phyloP scores from a whole-genome alignment of 2,797 vertebrate species.

The Megaceryle alcyon region DNA sequence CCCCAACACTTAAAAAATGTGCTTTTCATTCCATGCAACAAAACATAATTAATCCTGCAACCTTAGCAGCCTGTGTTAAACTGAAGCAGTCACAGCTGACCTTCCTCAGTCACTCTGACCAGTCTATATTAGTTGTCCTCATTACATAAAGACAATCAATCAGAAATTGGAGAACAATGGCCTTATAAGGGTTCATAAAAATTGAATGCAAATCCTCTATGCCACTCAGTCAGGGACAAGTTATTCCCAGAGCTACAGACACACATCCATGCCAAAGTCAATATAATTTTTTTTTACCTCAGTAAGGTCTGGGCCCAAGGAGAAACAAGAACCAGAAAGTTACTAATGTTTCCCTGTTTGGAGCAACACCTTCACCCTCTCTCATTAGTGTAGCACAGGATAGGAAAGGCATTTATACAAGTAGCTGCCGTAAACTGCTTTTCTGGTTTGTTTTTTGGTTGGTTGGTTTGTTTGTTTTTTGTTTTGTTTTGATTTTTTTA shows the following conservation, averaged over 20 bases:
- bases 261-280: background rate
- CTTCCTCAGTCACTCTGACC: constrained; percentile 48
- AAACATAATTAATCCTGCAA: constrained; percentile 5
- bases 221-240: background rate
- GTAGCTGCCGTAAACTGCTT: background rate
- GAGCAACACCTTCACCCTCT: background rate
- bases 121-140: constrained; percentile 27
- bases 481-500: no score
- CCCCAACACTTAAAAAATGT: background rate
- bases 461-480: no score
- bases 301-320: background rate
- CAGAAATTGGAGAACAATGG: constrained; percentile 53
- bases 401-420: background rate
- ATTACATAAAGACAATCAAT: constrained; percentile 70
- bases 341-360: background rate
- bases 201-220: constrained; percentile 5
- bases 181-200: constrained; percentile 53
- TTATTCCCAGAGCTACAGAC: constrained; percentile 1
- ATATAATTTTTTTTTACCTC: background rate
- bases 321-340: background rate
- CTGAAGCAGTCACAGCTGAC: constrained; percentile 37
- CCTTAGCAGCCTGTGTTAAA: background rate
- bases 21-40: background rate
- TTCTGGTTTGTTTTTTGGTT: no score
- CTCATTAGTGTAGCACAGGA: background rate